phyloP scores from a whole-genome alignment of 1,140 invertebrate species.

The Drosophila azteca region DNA sequence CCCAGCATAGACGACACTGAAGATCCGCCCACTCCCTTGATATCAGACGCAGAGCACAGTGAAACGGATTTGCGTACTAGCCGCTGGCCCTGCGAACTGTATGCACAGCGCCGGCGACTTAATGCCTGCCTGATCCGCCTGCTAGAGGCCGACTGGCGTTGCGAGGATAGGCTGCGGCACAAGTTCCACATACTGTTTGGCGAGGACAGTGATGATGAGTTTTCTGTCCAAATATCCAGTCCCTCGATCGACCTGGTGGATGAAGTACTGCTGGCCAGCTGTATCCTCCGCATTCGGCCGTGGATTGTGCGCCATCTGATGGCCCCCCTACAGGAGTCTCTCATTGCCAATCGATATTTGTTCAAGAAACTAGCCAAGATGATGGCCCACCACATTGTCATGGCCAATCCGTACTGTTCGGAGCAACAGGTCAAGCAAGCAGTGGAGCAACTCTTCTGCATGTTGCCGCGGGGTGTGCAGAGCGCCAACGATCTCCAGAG shows the following conservation, averaged over 20 bases:
- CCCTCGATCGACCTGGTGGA: constrained; percentile 76
- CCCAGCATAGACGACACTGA: background rate
- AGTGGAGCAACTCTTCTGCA: constrained; percentile 69
- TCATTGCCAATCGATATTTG: constrained; percentile 77
- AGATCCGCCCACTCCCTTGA: constrained; percentile 12
- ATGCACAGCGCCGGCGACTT: constrained; percentile 63
- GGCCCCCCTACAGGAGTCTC: constrained; percentile 68
- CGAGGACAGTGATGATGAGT: constrained; percentile 78
- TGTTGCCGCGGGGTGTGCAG: constrained; percentile 55
- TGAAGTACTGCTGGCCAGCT: constrained; percentile 71
- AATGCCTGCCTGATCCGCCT: constrained; percentile 52
- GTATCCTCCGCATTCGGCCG: constrained; percentile 72
- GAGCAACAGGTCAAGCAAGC: constrained; percentile 62
- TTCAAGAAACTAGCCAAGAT: constrained; percentile 79
- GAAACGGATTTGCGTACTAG: constrained; percentile 60
- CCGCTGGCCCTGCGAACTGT: constrained; percentile 81
- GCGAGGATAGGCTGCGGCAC: constrained; percentile 58
- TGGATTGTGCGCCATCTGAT: constrained; percentile 79
- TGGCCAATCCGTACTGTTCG: constrained; percentile 76
- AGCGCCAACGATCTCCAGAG: constrained; percentile 49
- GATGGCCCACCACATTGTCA: constrained; percentile 64
- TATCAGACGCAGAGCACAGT: background rate
- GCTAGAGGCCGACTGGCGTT: constrained; percentile 72
- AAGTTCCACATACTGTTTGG: constrained; percentile 72
- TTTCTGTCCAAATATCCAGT: constrained; percentile 64